Base-by-base conservation (phyloP, 1,140 invertebrate species). In the Sweltsa coloradensis region DNA sequence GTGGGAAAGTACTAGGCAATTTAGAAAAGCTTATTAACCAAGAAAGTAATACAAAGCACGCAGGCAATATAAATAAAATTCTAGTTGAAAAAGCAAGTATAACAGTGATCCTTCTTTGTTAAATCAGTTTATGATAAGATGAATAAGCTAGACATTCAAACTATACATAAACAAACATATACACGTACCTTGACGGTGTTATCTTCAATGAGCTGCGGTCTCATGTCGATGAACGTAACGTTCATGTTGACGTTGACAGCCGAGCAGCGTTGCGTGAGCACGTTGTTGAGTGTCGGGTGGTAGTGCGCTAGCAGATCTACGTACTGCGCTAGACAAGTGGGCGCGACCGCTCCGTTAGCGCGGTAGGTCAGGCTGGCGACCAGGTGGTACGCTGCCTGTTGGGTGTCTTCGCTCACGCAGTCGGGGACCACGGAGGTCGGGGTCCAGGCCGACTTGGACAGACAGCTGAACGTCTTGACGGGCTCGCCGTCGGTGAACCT, bases 221-320 rank as follows among this genome's bases (percentile, higher is more conserved):
- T 74, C 2, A 85, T 81, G 55, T 85, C 82, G 1, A 90, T 71
- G 56, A 96, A 93, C 0, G 85, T 84, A 2, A 95, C 89, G 59
- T 93, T 92, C 74, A 95, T 94, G 56, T 91, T 88, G 0, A 96
- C 89, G 60, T 92, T 93, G 2, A 96, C 85, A 21, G 87, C 89
- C 0, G 90, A 95, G 66, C 93, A 97, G 56, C 90, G 76, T 58
- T 90, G 81, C 3, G 88, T 91, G 5, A 97, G 67, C 51, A 91
- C 73, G 47, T 70, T 75, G 58, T 94, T 91, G 0, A 97, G 64
- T 37, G 78, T 78, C 13, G 67, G 63, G 54, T 94, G 93, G 58
- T 88, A 83, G 55, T 89, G 82, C 3, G 83, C 67, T 45, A 95
- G 72, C 3, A 89, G 66, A 43, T 89, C 85, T 51, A 84, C 81